Base-by-base conservation (phyloP, 2,888 invertebrate genomes). In the Melanostoma scalare region DNA sequence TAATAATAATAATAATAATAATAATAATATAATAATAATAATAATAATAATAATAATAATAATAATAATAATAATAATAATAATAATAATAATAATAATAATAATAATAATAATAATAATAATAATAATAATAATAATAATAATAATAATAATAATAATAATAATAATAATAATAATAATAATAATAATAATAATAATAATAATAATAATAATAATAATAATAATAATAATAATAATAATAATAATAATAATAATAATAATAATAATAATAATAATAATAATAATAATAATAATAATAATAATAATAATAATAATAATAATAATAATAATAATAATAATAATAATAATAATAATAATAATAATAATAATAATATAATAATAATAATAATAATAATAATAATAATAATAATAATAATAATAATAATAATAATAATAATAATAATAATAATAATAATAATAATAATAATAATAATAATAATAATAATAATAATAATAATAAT, bases 221-320 rank as follows among this genome's bases (percentile, higher is more conserved):
- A 61, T 46, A 46, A 61, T 61, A 20, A 61, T 46, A 42, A 61
- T 61, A n/a, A 61, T 46, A 33, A 61, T 46, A 31, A 61, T 46
- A 46, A 61, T 61, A 2, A 61, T 46, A 42, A 61, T 61, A 33
- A 61, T 46, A 46, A 61, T 61, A n/a, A 61, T 46, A 46, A 61
- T 46, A 33, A 46, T 46, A 31, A 46, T 61, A n/a, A 61, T 46
- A 46, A 46, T 61, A 33, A 61, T 46, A 9, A 61, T 61, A 33
- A 61, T 46, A 31, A 46, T 61, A 33, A 61, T 46, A 46, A 61
- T 61, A 33, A 61, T 46, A 44, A 46, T 60, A 33, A 60, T 46
- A n/a, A 60, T 33, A 33, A 60, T 46, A 33, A 60, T 60, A 33
- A 44, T 33, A 44, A 46, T 60, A 33, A 60, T 33, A 9, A 60